phyloP scores from a whole-genome alignment of 2,888 invertebrate species.

The Campoplex nolae region DNA sequence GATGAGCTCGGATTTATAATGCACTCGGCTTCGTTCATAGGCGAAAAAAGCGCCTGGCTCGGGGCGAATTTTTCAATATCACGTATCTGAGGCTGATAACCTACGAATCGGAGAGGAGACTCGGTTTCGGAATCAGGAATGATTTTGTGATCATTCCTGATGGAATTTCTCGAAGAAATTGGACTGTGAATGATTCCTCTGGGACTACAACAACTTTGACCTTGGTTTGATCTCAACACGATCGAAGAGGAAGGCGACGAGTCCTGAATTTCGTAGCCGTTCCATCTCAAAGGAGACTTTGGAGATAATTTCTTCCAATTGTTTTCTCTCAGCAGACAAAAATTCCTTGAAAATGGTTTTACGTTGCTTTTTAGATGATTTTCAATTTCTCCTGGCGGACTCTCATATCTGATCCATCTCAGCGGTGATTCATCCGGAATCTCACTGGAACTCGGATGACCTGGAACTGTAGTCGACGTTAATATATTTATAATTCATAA shows the following conservation, averaged over 20 bases:
- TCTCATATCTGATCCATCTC: constrained; percentile 18
- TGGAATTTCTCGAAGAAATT: neutral
- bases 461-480: neutral
- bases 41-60: constrained; percentile 10
- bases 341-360: neutral
- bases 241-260: neutral
- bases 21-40: constrained; percentile 45
- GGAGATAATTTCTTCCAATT: neutral
- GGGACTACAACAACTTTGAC: neutral
- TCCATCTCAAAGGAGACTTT: constrained; percentile 16
- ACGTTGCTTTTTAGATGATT: neutral
- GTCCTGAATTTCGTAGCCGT: neutral
- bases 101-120: constrained; percentile 17
- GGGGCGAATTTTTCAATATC: neutral
- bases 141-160: neutral
- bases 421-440: constrained; percentile 11
- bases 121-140: neutral
- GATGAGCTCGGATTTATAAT: constrained; percentile 32
- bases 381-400: neutral
- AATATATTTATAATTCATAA: too few species aligned
- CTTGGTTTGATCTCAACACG: neutral
- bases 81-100: constrained; percentile 9
- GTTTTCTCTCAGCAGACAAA: neutral
- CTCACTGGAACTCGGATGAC: neutral
- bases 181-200: neutral